phyloP scores from a whole-genome alignment of 2,888 invertebrate species.

The Agonopterix heracliana region DNA sequence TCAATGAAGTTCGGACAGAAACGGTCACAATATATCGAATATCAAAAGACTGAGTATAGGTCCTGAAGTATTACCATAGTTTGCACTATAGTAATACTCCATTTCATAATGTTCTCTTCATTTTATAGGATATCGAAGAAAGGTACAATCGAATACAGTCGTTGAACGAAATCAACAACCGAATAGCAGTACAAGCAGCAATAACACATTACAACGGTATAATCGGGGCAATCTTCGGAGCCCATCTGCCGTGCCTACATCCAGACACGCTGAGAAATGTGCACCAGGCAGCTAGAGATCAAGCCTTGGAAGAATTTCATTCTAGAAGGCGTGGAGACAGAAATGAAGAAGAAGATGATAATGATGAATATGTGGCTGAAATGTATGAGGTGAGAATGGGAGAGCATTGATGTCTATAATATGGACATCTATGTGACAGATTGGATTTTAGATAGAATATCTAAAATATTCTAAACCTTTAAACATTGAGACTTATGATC shows the following conservation, averaged over 20 bases:
- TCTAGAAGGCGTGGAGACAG: not conserved
- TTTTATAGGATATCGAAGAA: not conserved
- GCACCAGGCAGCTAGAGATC: not conserved
- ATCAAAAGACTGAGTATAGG: too few relatives aligned
- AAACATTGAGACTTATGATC: too few relatives aligned
- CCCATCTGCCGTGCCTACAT: not conserved
- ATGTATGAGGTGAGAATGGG: not conserved
- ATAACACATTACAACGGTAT: not conserved
- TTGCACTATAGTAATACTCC: too few relatives aligned
- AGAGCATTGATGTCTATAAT: not conserved
- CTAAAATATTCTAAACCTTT: too few relatives aligned
- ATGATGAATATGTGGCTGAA: not conserved
- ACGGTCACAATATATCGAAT: too few relatives aligned
- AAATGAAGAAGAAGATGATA: too few relatives aligned
- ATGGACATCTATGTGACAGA: too few relatives aligned
- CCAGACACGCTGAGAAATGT: not conserved
- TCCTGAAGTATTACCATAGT: too few relatives aligned
- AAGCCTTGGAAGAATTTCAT: not conserved
- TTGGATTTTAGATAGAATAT: too few relatives aligned
- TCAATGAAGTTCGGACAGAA: too few relatives aligned
- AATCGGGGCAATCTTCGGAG: not conserved
- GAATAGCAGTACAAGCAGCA: not conserved
- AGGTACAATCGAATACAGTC: not conserved
- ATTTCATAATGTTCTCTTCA: too few relatives aligned
- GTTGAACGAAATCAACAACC: not conserved